Evolutionary conservation across 2,888 invertebrate species (phyloP).

Genomic region (Apamea monoglypha): DNA sequence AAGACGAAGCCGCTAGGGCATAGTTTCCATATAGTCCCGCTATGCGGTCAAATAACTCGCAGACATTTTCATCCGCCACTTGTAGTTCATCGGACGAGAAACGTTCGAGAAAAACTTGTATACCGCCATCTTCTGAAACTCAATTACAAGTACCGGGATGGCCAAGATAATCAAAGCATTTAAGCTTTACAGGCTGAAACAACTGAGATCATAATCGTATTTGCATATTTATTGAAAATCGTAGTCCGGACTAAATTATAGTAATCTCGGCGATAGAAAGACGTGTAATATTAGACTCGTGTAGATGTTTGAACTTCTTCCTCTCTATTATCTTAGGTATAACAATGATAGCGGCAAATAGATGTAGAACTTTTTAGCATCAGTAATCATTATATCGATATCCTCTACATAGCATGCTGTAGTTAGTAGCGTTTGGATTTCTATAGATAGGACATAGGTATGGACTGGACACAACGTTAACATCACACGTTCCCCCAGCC

Average conservation of each 20-base stretch:
- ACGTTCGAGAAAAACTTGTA: slow-evolving; percentile 64
- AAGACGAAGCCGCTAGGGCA: slow-evolving; percentile 75
- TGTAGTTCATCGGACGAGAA: slow-evolving; percentile 66
- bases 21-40: slow-evolving; percentile 79
- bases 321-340: slow-evolving; percentile 72
- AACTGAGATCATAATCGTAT: slow-evolving; percentile 79
- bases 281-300: slow-evolving; percentile 71
- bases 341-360: slow-evolving; percentile 76
- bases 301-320: slow-evolving; percentile 74
- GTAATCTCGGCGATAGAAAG: slow-evolving; percentile 75
- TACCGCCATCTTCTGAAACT: slow-evolving; percentile 65
- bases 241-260: slow-evolving; percentile 78
- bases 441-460: slow-evolving; percentile 82
- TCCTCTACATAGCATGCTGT: slow-evolving; percentile 81
- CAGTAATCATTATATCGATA: slow-evolving; percentile 71
- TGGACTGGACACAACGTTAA: slow-evolving; percentile 77
- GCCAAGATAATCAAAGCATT: slow-evolving; percentile 75
- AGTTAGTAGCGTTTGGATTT: slow-evolving; percentile 83
- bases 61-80: slow-evolving; percentile 69
- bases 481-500: slow-evolving; percentile 5
- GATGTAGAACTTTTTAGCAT: slow-evolving; percentile 70
- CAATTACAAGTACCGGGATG: slow-evolving; percentile 72
- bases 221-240: slow-evolving; percentile 83
- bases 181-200: slow-evolving; percentile 75
- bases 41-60: slow-evolving; percentile 74